These are phyloP conservation scores for Ancistrus triradiatus DNA, from an alignment of 2,113 vertebrate species.

Conservation along the genomic window DNA sequence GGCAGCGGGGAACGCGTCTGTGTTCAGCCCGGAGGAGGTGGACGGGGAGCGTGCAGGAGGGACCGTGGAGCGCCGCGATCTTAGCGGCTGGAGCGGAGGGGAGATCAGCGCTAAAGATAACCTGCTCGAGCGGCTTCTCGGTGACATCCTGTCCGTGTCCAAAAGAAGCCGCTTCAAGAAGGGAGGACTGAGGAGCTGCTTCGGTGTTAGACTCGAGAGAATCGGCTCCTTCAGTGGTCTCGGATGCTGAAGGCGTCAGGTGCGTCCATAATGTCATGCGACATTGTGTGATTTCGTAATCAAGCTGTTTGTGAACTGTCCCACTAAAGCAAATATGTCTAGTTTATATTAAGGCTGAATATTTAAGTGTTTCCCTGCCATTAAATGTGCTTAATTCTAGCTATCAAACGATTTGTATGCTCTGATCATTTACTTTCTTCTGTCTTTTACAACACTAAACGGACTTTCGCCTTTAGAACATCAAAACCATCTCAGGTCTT, in stretches of 20 bases:
- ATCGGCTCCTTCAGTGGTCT: constrained; percentile 76
- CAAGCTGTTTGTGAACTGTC: too few relatives aligned
- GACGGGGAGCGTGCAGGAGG: constrained; percentile 28
- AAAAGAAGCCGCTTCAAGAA: constrained; percentile 71
- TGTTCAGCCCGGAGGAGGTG: constrained; percentile 44
- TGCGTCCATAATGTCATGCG: not conserved
- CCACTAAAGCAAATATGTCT: too few relatives aligned
- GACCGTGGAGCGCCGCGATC: constrained; percentile 41
- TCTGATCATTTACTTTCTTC: too few relatives aligned
- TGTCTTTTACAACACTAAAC: too few relatives aligned
- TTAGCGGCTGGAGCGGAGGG: constrained; percentile 22
- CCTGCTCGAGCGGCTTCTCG: constrained; percentile 55
- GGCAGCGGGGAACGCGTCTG: constrained; percentile 46
- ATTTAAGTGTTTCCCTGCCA: too few relatives aligned
- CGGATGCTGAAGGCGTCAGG: constrained; percentile 62
- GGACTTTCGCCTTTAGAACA: too few relatives aligned
- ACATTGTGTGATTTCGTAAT: too few relatives aligned
- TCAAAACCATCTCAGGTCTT: too few relatives aligned
- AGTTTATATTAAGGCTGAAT: too few relatives aligned
- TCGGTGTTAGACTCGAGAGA: constrained; percentile 69
- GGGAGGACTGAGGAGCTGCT: constrained; percentile 70
- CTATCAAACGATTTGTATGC: too few relatives aligned
- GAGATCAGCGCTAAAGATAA: constrained; percentile 46
- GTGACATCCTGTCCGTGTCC: constrained; percentile 62
- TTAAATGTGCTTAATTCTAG: too few relatives aligned